Evolutionary conservation across 2,797 vertebrate species (phyloP).

Genomic region (Gallinago stenura): DNA sequence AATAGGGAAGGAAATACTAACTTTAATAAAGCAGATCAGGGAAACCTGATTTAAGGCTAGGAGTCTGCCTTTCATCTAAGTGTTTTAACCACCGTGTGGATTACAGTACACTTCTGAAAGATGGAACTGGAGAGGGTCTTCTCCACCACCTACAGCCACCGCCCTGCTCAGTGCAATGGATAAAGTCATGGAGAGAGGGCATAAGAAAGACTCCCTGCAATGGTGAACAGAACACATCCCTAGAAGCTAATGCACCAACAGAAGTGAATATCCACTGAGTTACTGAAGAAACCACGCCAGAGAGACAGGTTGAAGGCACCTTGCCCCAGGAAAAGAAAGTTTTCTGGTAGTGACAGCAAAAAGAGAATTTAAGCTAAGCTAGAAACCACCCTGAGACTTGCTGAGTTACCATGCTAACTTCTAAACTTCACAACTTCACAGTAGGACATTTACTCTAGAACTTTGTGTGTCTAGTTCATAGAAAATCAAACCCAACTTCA

Average conservation of each 20-base stretch:
- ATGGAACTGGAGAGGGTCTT: not conserved
- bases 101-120: not conserved
- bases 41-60: not conserved
- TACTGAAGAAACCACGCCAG: not conserved
- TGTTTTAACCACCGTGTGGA: not conserved
- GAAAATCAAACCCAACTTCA: not conserved
- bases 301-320: not conserved
- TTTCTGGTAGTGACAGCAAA: not conserved
- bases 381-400: not conserved
- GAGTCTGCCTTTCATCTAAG: not conserved
- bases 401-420: not conserved
- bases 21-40: not conserved
- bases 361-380: not conserved
- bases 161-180: not conserved
- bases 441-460: not conserved
- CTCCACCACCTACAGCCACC: not conserved
- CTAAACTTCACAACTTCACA: not conserved
- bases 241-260: not conserved
- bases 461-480: not conserved
- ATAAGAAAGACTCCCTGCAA: not conserved
- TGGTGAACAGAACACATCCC: fast-evolving
- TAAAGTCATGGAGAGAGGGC: not conserved
- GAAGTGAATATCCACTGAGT: not conserved
- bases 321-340: not conserved
- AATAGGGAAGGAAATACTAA: not conserved